phyloP scores from a whole-genome alignment of 1,140 invertebrate genomes.

The Bombus turneri region DNA sequence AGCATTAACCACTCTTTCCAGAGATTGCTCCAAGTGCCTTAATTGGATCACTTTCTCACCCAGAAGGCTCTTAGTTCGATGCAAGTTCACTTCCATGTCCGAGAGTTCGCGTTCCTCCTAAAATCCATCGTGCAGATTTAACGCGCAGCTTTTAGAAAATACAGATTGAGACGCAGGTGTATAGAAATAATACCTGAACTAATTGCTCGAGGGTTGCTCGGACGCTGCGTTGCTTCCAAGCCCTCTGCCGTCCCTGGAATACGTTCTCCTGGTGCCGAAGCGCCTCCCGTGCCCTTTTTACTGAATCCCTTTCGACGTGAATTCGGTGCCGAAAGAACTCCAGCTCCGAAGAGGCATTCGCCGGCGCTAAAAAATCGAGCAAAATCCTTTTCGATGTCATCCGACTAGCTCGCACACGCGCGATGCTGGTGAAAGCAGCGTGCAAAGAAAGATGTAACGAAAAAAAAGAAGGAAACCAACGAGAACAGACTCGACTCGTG shows the following conservation, averaged over 20 bases:
- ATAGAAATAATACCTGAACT: conserved; percentile 81
- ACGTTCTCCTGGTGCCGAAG: conserved; percentile 84
- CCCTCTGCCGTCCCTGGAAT: conserved; percentile 84
- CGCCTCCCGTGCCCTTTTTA: conserved; percentile 88
- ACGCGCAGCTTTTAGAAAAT: too few species aligned
- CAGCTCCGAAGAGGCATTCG: conserved; percentile 85
- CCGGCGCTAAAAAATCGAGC: conserved; percentile 73
- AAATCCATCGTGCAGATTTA: background rate
- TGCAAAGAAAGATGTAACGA: conserved; percentile 12
- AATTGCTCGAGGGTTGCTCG: conserved; percentile 85
- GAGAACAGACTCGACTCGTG: background rate
- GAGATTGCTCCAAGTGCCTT: conserved; percentile 88
- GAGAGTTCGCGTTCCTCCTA: conserved; percentile 90
- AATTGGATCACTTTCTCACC: conserved; percentile 91
- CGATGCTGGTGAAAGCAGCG: background rate
- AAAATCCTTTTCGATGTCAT: conserved; percentile 40
- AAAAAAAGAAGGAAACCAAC: conserved; percentile 35
- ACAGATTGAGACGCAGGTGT: background rate
- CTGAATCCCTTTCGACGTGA: conserved; percentile 89
- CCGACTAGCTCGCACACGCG: background rate
- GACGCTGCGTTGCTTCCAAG: conserved; percentile 85
- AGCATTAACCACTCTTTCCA: conserved; percentile 83
- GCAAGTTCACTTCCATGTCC: conserved; percentile 90
- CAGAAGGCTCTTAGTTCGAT: conserved; percentile 88
- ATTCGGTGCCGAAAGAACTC: conserved; percentile 92